Evolutionary conservation across 1,140 invertebrate species (phyloP).

Genomic region (Ceratitis capitata): DNA sequence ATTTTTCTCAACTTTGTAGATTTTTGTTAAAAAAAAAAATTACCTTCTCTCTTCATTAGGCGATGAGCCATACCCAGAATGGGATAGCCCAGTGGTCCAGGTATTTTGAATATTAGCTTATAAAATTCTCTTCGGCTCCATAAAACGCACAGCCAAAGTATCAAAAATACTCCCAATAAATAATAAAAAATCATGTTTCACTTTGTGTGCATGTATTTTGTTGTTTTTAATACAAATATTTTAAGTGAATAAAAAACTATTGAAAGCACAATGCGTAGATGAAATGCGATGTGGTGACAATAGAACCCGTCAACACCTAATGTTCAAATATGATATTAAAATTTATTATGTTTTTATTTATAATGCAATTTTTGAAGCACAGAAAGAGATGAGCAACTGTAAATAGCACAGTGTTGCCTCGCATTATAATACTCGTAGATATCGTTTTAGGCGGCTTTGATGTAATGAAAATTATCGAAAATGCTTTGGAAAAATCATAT

Average conservation of each 20-base stretch:
- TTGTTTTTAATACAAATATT: background rate
- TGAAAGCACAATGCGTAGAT: background rate
- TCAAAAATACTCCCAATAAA: constrained; percentile 40
- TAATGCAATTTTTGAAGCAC: no score
- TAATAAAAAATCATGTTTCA: background rate
- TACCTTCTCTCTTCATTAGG: constrained; percentile 55
- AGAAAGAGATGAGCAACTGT: no score
- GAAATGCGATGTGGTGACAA: background rate
- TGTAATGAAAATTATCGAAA: no score
- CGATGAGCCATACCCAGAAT: constrained; percentile 57
- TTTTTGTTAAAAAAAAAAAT: background rate
- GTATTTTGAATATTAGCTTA: constrained; percentile 51
- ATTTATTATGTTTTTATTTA: background rate
- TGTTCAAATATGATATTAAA: background rate
- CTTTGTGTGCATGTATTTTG: background rate
- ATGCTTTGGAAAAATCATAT: no score
- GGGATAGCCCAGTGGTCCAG: constrained; percentile 57
- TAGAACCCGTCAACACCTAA: background rate
- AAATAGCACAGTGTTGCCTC: no score
- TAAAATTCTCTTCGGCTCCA: constrained; percentile 60
- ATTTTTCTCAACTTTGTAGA: no score
- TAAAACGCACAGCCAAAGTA: constrained; percentile 57
- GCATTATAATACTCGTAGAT: no score
- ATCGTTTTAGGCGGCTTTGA: no score
- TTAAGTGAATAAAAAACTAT: background rate